Evolutionary conservation across 2,797 vertebrate species (phyloP), one percentile per base, ranked within the genome.

Genomic region (Margarornis squamiger): DNA sequence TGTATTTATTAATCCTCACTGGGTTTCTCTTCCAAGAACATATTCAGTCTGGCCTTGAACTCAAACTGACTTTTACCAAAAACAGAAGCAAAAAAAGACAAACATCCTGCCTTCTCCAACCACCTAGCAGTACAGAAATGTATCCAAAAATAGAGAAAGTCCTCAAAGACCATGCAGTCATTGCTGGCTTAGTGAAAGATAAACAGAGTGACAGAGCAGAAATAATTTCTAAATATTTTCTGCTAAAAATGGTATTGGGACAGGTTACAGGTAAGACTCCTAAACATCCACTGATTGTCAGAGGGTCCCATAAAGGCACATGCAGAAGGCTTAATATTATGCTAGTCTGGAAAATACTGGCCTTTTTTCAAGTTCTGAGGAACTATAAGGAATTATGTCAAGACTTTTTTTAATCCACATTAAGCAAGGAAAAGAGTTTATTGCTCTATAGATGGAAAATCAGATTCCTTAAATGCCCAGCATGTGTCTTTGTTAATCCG

Each of bases 391-490:
- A 93, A 97, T 95, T 90, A 92, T 20, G 45, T 94, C 65, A 97
- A 86, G 66, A 59, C 46, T 66, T 88, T 87, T 93, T 91, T 55
- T 48, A 41, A 61, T 85, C 71, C 66, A 39, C 20, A 10, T 92
- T 93, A 86, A 79, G 61, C 67, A 96, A 93, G 83, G 80, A 92
- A 95, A 90, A 74, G 1, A 39, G 19, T 2, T 48, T 62, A 61
- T 67, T 86, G 46, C 86, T 92, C 62, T 91, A 86, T 70, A 84
- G 81, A 63, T 77, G 68, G 66, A 97, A 94, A 91, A 81, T 89
- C 9, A 86, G 29, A 86, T 83, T 92, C 81, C 61, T 79, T 75
- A 95, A 85, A 73, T n/a, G 88, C 39, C 24, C 66, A 63, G 36
- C 39, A 74, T 74, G 34, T 54, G 51, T 86, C 45, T 43, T 66